Evolutionary conservation across 2,888 invertebrate genomes (phyloP).

Genomic region (Orthosia cruda): DNA sequence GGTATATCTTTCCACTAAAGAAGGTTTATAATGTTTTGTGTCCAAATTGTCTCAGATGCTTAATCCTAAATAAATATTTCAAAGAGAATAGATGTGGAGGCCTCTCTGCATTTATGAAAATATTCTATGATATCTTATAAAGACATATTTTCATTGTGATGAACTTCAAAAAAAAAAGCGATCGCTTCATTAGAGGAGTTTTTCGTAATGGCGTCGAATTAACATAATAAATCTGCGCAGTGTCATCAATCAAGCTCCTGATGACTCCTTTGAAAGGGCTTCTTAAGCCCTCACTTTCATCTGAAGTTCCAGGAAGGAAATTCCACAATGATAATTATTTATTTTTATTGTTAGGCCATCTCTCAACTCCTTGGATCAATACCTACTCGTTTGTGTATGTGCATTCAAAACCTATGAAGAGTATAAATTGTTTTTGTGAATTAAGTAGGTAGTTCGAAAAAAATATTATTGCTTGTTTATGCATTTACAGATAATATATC

Average conservation of each 20-base stretch:
- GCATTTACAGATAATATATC: too few relatives aligned
- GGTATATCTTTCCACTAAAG: too few relatives aligned
- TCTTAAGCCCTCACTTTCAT: slow-evolving; percentile 91
- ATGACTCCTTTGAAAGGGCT: slow-evolving; percentile 88
- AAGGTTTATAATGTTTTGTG: too few relatives aligned
- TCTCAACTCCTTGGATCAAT: slow-evolving; percentile 9
- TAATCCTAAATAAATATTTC: too few relatives aligned
- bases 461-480: too few relatives aligned
- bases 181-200: slow-evolving; percentile 67
- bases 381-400: not conserved
- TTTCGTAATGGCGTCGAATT: slow-evolving; percentile 82
- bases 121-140: not conserved
- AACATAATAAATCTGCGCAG: slow-evolving; percentile 89
- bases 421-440: too few relatives aligned
- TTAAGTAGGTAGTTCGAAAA: too few relatives aligned
- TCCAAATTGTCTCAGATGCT: too few relatives aligned
- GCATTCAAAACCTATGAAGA: too few relatives aligned
- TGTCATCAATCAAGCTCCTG: slow-evolving; percentile 87
- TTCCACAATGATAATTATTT: slow-evolving; percentile 78
- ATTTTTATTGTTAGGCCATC: slow-evolving; percentile 68
- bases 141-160: slow-evolving; percentile 15
- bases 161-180: slow-evolving; percentile 16
- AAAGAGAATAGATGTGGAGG: not conserved
- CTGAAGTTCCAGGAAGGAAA: slow-evolving; percentile 74
- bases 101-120: too few relatives aligned